A percentile compares a stretch with the other conserved stretches of the same genome.
These are phyloP conservation scores for Microchrysa polita DNA, from an alignment of 2,888 invertebrate genomes.

Conservation along the genomic window DNA sequence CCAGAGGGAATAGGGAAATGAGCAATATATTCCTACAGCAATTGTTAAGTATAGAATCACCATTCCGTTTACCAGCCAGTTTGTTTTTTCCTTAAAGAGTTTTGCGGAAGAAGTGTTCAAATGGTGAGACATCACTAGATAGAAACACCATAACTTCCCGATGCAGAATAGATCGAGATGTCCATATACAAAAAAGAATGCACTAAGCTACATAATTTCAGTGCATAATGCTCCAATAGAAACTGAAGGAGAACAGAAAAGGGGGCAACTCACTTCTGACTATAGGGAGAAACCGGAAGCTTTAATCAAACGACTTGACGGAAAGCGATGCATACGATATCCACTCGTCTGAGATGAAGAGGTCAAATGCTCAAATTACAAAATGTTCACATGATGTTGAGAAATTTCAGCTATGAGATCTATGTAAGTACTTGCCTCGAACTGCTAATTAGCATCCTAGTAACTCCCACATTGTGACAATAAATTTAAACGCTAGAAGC, in stretches of 20 bases:
- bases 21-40: constrained; percentile 25
- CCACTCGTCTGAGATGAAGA: constrained; percentile 1
- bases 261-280: too few species aligned
- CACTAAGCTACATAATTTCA: background rate
- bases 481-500: background rate
- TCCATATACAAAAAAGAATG: constrained; percentile 12
- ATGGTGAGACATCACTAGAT: background rate
- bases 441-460: constrained; percentile 33
- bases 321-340: constrained; percentile 33
- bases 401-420: constrained; percentile 22
- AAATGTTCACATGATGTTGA: constrained; percentile 28
- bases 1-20: constrained; percentile 32
- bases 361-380: constrained; percentile 32
- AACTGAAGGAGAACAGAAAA: background rate
- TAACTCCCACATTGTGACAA: constrained; percentile 17
- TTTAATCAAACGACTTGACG: constrained; percentile 34
- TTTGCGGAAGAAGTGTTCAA: constrained; percentile 17
- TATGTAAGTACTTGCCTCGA: too few species aligned
- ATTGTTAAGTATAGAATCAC: background rate
- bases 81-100: constrained; percentile 31
- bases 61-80: background rate
- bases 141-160: background rate
- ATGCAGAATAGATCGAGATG: constrained; percentile 14
- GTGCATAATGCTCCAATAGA: background rate
- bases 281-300: constrained; percentile 33